Evolutionary conservation across 2,797 vertebrate genomes (phyloP), one percentile per base, ranked within the genome.

Genomic region (Melanotaenia nigrans): DNA sequence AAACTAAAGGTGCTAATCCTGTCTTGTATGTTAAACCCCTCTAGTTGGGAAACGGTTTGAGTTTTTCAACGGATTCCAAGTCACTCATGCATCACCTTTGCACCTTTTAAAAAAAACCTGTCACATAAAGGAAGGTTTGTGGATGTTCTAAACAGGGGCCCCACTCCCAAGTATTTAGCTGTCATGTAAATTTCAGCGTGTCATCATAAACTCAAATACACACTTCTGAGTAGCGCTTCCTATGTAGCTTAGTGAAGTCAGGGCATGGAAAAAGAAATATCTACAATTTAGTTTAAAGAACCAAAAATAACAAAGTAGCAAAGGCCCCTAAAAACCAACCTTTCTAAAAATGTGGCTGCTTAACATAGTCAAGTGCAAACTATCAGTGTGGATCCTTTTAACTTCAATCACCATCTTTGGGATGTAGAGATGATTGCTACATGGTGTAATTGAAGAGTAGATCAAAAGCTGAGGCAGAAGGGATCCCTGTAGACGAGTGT

Each of bases 391-490:
- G 83, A 79, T 87, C 80, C 87, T 92, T 94, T 94, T 73, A 91
- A 91, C 85, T 90, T 91, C 79, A 90, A 73, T 80, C 79, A 84
- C 81, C 85, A 63, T 86, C 63, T 87, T 85, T 76, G 85, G 85
- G 85, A 88, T 82, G 85, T 62, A 77, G 76, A 82, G 87, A 89
- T 91, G 90, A 93, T 90, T 93, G 87, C 89, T 92, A 87, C 87
- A 86, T 81, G 74, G 77, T 79, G 75, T 94, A 94, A 95, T 93
- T 94, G 91, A 92, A 93, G 90, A 94, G 85, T 89, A 92, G 84
- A 90, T 93, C 86, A 93, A 88, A 94, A 77, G 82, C 65, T 3
- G 38, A 81, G 78, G 80, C 71, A 85, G 80, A 83, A 77, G 86
- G 81, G 71, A 66, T 85, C 1, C 33, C 81, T 86, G 76, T 75